Conservation (phyloP, 2,888 invertebrate species). For the Rhopalosiphum nymphaeae region DNA sequence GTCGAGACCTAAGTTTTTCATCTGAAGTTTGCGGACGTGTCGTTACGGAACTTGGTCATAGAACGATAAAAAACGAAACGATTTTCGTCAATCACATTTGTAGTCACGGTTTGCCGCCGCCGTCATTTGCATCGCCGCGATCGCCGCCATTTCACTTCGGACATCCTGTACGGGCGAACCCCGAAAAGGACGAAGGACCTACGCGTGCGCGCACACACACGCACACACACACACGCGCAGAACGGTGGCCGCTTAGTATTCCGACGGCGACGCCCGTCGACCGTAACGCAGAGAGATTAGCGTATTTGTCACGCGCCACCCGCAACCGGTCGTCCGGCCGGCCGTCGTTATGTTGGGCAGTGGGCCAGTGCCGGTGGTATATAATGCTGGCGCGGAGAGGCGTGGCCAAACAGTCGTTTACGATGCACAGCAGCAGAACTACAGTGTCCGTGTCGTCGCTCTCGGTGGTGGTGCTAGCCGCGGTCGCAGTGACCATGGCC, state of each 20-base stretch:
- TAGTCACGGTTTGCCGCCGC: neutral
- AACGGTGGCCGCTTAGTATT: constrained; percentile 25
- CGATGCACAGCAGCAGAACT: constrained; percentile 34
- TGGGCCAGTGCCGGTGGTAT: constrained; percentile 59
- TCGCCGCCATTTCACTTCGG: neutral
- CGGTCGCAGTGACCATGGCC: neutral
- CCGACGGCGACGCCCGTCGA: neutral
- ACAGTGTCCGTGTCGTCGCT: neutral
- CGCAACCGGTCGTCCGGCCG: constrained; percentile 8
- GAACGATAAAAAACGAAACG: neutral
- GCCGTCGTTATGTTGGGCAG: constrained; percentile 53
- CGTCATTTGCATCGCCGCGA: constrained; percentile 2
- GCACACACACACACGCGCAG: neutral
- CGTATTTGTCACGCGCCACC: constrained; percentile 53
- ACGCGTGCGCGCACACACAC: neutral
- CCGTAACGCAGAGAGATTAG: constrained; percentile 58
- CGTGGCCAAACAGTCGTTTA: constrained; percentile 63
- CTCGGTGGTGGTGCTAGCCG: neutral
- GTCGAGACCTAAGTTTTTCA: neutral
- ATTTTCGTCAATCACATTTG: neutral
- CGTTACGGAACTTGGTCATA: neutral
- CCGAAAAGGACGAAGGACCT: constrained; percentile 16
- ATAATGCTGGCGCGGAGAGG: constrained; percentile 45
- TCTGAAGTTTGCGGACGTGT: neutral
- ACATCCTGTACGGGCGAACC: neutral